A percentile compares a stretch with the other conserved stretches of the same genome.
These are phyloP conservation scores for Streptopelia turtur DNA, from an alignment of 2,797 vertebrate species.

Conservation along the genomic window DNA sequence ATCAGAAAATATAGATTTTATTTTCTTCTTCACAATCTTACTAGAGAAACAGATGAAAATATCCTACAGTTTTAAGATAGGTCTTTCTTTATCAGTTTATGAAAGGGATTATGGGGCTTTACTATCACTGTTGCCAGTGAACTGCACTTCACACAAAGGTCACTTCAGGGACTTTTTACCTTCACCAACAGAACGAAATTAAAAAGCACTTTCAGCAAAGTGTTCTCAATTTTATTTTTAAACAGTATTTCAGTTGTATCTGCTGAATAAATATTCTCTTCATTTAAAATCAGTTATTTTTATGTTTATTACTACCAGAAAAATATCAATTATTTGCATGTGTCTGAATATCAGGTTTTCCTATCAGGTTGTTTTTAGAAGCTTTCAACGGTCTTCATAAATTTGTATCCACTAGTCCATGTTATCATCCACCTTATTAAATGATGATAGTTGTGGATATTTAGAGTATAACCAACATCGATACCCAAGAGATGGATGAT, in stretches of 20 bases:
- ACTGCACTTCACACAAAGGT: neutral
- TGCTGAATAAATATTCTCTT: neutral
- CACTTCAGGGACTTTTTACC: neutral
- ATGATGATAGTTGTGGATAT: neutral
- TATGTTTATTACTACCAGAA: neutral
- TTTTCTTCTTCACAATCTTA: neutral
- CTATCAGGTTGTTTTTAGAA: neutral
- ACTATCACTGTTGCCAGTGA: neutral
- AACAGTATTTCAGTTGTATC: neutral
- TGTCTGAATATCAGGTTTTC: neutral
- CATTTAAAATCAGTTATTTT: neutral
- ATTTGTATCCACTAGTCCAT: neutral
- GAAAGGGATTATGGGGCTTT: neutral
- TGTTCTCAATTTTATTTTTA: neutral
- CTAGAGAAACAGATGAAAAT: neutral
- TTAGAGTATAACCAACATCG: neutral
- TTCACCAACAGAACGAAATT: neutral
- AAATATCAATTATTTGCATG: neutral
- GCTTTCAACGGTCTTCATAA: neutral
- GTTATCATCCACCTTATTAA: neutral
- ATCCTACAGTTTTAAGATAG: neutral
- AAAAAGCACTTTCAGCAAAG: neutral
- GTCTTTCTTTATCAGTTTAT: neutral
- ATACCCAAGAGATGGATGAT: neutral
- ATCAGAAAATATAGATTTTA: neutral